These are phyloP conservation scores for mouse (Mus musculus) DNA, from an alignment of 2,113 vertebrate genomes.

Conservation along the genomic window GRCm39 chr4:66444501-66445000, in stretches of 20 bases:
- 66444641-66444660: constrained; percentile 66
- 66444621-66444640: constrained; percentile 62
- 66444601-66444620: constrained; percentile 74
- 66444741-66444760: constrained; percentile 71
- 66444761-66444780: constrained; percentile 69
- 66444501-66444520: background rate
- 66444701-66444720: constrained; percentile 71
- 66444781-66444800: constrained; percentile 77
- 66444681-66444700: constrained; percentile 65
- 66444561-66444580: constrained; percentile 47
- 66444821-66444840: constrained; percentile 62
- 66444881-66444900: background rate
- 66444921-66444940: background rate
- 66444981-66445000: background rate
- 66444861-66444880: constrained; percentile 13
- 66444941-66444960: constrained; percentile 6
- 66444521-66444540: background rate
- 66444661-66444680: constrained; percentile 68
- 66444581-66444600: constrained; percentile 61
- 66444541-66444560: constrained; percentile 30
- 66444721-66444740: constrained; percentile 71
- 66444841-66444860: constrained; percentile 43
- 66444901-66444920: background rate
- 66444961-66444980: background rate
- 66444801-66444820: constrained; percentile 58